phyloP scores from a whole-genome alignment of 2,797 vertebrate species.

The Gastrophryne carolinensis region DNA sequence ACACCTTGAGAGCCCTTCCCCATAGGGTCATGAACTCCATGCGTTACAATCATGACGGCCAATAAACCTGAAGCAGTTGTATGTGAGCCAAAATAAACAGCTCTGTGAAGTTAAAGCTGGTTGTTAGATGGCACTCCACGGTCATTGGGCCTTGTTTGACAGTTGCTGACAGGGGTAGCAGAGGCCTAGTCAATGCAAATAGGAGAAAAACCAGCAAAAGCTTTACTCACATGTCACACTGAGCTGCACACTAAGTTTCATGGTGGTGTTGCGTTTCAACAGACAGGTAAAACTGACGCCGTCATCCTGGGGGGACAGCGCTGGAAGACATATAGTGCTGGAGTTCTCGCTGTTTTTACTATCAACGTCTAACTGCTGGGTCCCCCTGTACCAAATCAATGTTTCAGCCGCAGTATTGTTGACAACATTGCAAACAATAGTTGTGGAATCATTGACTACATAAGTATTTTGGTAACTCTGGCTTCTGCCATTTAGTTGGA shows the following conservation, averaged over 20 bases:
- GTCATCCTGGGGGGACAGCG: constrained; percentile 69
- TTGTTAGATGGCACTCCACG: too few species aligned
- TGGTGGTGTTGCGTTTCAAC: constrained; percentile 62
- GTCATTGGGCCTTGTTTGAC: too few species aligned
- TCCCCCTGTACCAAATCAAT: constrained; percentile 82
- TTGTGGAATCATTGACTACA: fast-evolving
- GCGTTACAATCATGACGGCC: too few species aligned
- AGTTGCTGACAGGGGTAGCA: too few species aligned
- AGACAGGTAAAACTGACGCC: constrained; percentile 79
- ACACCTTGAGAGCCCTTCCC: too few species aligned
- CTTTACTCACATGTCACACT: constrained; percentile 83
- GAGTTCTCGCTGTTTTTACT: constrained; percentile 71
- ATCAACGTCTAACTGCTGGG: constrained; percentile 62
- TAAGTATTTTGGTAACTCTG: constrained; percentile 50
- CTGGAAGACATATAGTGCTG: constrained; percentile 80
- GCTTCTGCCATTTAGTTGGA: constrained; percentile 62
- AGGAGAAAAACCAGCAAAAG: background rate
- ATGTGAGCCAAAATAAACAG: too few species aligned
- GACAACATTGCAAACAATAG: constrained; percentile 61
- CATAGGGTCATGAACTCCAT: too few species aligned
- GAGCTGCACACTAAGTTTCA: constrained; percentile 73
- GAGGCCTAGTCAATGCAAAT: background rate
- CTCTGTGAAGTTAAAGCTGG: too few species aligned
- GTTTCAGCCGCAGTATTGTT: constrained; percentile 65
- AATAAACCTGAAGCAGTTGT: too few species aligned